Conservation (phyloP, 1,140 invertebrate genomes). For the Drosophila azteca region DNA sequence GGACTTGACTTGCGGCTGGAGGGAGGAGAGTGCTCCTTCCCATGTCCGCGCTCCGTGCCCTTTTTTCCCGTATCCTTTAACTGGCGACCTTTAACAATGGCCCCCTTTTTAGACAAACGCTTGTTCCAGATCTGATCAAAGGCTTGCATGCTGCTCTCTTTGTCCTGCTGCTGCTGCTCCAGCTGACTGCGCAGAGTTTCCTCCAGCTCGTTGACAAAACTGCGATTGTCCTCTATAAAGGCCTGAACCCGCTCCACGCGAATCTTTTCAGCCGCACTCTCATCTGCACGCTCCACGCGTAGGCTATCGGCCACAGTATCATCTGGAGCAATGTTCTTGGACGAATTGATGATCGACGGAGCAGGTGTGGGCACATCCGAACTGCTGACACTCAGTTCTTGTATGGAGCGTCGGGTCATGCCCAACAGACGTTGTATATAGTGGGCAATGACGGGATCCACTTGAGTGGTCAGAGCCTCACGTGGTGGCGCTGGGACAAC, state of each 20-base stretch:
- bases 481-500: neutral
- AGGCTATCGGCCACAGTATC: conserved; percentile 12
- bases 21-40: neutral
- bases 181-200: conserved; percentile 60
- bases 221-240: conserved; percentile 75
- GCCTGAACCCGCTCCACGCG: conserved; percentile 59
- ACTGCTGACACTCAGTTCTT: conserved; percentile 53
- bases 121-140: conserved; percentile 67
- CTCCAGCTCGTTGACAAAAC: conserved; percentile 73
- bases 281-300: conserved; percentile 23
- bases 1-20: neutral
- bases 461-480: neutral
- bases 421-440: conserved; percentile 75
- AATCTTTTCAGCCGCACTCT: conserved; percentile 9
- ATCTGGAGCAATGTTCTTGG: conserved; percentile 39
- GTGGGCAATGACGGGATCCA: conserved; percentile 69
- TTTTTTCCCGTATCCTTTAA: neutral
- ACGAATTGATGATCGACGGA: conserved; percentile 63
- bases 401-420: conserved; percentile 60
- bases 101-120: conserved; percentile 28
- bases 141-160: conserved; percentile 25
- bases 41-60: neutral
- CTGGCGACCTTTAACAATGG: neutral
- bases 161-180: conserved; percentile 25
- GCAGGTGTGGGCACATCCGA: conserved; percentile 68